Percentiles rank a stretch among this genome's conserved stretches.
Conservation (phyloP, 2,113 vertebrate species). For the Athene cunicularia region DNA sequence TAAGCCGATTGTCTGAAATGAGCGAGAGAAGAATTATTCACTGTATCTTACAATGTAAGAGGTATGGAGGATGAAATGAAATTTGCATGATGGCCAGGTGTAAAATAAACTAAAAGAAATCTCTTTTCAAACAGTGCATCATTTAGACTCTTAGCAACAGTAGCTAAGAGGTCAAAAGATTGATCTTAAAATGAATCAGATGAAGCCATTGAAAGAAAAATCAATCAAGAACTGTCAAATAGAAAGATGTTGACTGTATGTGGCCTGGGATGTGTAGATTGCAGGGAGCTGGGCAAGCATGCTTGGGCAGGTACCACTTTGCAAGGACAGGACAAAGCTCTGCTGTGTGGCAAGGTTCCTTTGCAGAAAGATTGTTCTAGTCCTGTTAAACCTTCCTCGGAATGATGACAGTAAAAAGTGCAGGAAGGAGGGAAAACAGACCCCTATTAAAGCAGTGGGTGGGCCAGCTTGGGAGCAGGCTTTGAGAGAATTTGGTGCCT, state of each 20-base stretch:
- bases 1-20: not conserved
- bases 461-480: not conserved
- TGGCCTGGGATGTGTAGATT: not conserved
- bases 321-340: not conserved
- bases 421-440: not conserved
- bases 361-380: not conserved
- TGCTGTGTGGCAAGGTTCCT: not conserved
- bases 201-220: not conserved
- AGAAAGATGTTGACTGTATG: not conserved
- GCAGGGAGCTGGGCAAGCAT: not conserved
- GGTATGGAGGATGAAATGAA: not conserved
- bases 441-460: not conserved
- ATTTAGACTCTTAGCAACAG: not conserved
- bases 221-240: not conserved
- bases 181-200: not conserved
- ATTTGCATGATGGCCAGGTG: not conserved
- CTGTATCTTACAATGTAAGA: not conserved
- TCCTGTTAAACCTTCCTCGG: not conserved
- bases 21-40: not conserved
- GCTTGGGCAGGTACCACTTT: not conserved
- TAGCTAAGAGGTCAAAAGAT: not conserved
- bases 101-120: not conserved
- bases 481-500: not conserved
- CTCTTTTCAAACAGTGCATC: not conserved
- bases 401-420: not conserved